Percentiles rank a stretch among this genome's conserved stretches.
These are phyloP conservation scores for Protobothrops mucrosquamatus DNA, from an alignment of 2,113 vertebrate species.

Conservation along the genomic window DNA sequence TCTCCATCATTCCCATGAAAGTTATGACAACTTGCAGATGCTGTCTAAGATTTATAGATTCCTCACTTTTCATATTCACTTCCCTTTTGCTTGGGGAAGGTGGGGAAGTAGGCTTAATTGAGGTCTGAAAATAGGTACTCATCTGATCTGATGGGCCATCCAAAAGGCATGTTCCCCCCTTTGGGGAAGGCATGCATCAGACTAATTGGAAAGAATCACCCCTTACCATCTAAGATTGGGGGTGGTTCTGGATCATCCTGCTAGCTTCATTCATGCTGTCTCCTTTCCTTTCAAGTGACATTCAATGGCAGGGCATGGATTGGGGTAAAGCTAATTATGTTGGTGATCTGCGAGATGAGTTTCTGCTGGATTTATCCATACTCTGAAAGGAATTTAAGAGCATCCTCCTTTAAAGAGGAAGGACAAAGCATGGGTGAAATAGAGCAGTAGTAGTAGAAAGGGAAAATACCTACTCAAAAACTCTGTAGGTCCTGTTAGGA, in stretches of 20 bases:
- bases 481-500: neutral
- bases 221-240: neutral
- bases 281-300: neutral
- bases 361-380: neutral
- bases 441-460: neutral
- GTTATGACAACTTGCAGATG: neutral
- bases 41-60: neutral
- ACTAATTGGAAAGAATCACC: neutral
- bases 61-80: neutral
- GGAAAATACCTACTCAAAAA: neutral
- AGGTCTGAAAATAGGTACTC: neutral
- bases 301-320: neutral
- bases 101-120: neutral
- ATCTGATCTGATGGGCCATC: neutral
- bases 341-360: neutral
- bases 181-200: neutral
- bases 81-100: neutral
- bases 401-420: neutral
- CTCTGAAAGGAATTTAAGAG: neutral
- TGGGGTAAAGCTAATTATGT: neutral
- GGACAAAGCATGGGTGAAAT: neutral
- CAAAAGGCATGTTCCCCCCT: neutral
- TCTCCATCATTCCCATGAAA: neutral
- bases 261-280: neutral
- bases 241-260: neutral